Percentiles rank a stretch among this genome's conserved stretches.
Evolutionary conservation across 1,140 invertebrate species (phyloP).

Genomic region (Manduca sexta): DNA sequence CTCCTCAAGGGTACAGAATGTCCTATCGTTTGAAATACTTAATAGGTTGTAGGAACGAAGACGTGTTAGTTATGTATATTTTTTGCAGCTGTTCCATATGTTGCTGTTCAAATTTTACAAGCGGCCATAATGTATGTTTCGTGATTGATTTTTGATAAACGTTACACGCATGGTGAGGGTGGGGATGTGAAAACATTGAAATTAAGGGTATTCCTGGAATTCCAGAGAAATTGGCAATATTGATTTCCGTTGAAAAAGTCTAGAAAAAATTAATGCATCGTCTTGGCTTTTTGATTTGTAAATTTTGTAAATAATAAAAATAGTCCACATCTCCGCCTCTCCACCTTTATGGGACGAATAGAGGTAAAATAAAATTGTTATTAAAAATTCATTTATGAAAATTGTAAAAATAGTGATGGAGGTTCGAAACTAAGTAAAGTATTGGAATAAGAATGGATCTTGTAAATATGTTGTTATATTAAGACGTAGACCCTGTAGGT

Average conservation of each 20-base stretch:
- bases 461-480: conserved; percentile 66
- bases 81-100: conserved; percentile 51
- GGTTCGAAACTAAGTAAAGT: conserved; percentile 7
- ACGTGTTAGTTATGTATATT: conserved; percentile 26
- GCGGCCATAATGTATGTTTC: conserved; percentile 45
- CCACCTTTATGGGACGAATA: conserved; percentile 30
- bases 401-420: conserved; percentile 51
- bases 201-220: neutral
- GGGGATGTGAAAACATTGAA: conserved; percentile 7
- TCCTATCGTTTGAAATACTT: conserved; percentile 35
- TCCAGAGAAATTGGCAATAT: too few relatives aligned
- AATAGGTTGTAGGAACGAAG: conserved; percentile 46
- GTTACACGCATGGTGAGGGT: conserved; percentile 11
- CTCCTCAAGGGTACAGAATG: neutral
- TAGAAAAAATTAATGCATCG: conserved; percentile 16
- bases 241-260: too few relatives aligned
- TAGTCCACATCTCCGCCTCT: conserved; percentile 16
- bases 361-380: conserved; percentile 41
- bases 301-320: neutral
- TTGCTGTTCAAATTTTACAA: conserved; percentile 30
- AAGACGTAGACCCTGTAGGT: conserved; percentile 60
- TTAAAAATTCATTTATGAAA: conserved; percentile 31
- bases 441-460: conserved; percentile 1
- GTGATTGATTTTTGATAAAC: conserved; percentile 14
- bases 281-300: conserved; percentile 2